A percentile compares a stretch with the other conserved stretches of the same genome.
phyloP scores from a whole-genome alignment of 2,797 vertebrate species.

The Gymnoscopelus microlampas region DNA sequence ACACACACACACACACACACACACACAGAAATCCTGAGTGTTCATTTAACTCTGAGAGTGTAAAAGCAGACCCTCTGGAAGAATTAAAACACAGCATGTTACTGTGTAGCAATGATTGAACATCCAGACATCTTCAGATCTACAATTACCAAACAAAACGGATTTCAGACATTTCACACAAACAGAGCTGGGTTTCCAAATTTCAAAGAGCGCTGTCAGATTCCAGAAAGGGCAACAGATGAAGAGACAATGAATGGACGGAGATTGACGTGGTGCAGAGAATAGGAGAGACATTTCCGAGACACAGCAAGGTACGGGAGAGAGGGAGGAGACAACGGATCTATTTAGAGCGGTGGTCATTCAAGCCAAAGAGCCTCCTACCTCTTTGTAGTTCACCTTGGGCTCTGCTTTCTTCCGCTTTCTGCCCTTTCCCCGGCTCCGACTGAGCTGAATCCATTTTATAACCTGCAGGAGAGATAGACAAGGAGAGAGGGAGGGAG shows the following conservation, averaged over 20 bases:
- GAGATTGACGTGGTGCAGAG: too few relatives aligned
- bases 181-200: too few relatives aligned
- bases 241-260: too few relatives aligned
- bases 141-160: too few relatives aligned
- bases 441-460: conserved; percentile 91
- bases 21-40: conserved; percentile 37
- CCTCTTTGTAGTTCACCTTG: conserved; percentile 88
- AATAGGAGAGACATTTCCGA: too few relatives aligned
- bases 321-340: conserved; percentile 25
- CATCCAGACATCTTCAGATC: too few relatives aligned
- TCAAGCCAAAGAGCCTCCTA: conserved; percentile 73
- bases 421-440: conserved; percentile 82
- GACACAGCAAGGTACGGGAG: neutral
- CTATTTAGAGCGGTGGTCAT: conserved; percentile 47
- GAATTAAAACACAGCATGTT: too few relatives aligned
- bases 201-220: too few relatives aligned
- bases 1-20: neutral
- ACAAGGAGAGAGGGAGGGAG: conserved; percentile 8
- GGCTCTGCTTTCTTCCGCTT: conserved; percentile 85
- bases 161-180: too few relatives aligned
- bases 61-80: too few relatives aligned
- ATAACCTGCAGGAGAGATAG: conserved; percentile 81
- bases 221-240: too few relatives aligned
- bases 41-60: neutral
- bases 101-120: too few relatives aligned